These are phyloP conservation scores for Paramuricea clavata DNA, from an alignment of 92 coral and sea anemone genomes.

Conservation along the genomic window DNA sequence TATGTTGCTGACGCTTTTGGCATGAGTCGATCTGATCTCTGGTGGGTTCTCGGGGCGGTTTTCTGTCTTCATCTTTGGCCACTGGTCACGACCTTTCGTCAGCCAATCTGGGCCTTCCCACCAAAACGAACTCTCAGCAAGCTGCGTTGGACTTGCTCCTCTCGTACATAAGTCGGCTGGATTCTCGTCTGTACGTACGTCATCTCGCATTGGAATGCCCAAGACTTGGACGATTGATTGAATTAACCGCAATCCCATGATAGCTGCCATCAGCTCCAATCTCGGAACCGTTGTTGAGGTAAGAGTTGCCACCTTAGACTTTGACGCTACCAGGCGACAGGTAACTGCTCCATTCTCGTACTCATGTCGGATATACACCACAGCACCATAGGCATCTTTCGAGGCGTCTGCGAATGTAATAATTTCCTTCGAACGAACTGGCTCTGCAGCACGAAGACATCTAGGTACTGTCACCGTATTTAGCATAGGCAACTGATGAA, in stretches of 20 bases:
- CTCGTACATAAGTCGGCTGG: constrained; percentile 65
- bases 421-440: constrained; percentile 28
- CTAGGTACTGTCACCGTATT: background rate
- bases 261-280: constrained; percentile 52
- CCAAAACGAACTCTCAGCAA: too few relatives aligned
- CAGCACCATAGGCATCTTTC: constrained; percentile 63
- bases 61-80: too few relatives aligned
- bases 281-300: constrained; percentile 70
- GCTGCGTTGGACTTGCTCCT: constrained; percentile 51
- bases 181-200: constrained; percentile 62
- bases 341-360: constrained; percentile 40
- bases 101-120: too few relatives aligned
- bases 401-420: constrained; percentile 70
- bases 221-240: constrained; percentile 50
- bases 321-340: constrained; percentile 67
- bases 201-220: background rate
- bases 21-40: too few relatives aligned
- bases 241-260: background rate
- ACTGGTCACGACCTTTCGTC: too few relatives aligned
- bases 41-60: too few relatives aligned
- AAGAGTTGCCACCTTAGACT: constrained; percentile 71
- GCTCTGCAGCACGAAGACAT: constrained; percentile 37
- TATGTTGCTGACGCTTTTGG: too few relatives aligned
- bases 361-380: constrained; percentile 50
- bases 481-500: background rate